phyloP scores from a whole-genome alignment of 2,797 vertebrate genomes.

The Macropus fuliginosus region DNA sequence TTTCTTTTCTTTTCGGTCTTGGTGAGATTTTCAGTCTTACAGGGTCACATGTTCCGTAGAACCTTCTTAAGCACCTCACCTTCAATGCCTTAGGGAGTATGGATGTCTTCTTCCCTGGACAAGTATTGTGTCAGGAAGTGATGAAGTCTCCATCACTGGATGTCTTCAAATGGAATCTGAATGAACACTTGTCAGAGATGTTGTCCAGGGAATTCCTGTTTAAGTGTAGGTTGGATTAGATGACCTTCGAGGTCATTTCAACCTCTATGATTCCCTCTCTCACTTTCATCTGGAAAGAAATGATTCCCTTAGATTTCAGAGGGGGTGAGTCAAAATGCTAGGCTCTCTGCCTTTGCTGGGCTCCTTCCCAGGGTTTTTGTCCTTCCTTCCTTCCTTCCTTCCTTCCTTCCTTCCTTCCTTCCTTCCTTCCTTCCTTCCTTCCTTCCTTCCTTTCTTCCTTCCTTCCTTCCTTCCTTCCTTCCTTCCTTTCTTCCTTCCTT shows the following conservation, averaged over 20 bases:
- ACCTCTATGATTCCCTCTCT: background rate
- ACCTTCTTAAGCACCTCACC: background rate
- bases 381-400: no score
- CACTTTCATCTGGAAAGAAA: background rate
- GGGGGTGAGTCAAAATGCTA: background rate
- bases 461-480: no score
- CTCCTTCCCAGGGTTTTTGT: background rate
- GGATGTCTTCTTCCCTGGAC: background rate
- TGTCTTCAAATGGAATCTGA: background rate
- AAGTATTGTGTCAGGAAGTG: background rate
- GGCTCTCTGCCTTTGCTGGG: background rate
- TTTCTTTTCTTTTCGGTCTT: background rate
- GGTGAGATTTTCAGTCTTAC: background rate
- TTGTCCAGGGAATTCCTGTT: background rate
- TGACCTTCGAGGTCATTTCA: background rate
- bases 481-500: background rate
- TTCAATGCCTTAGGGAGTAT: background rate
- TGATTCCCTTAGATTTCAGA: background rate
- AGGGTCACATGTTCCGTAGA: background rate
- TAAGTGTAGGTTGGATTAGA: background rate
- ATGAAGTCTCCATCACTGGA: background rate
- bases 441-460: no score
- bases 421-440: background rate
- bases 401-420: no score
- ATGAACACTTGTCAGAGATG: background rate